Evolutionary conservation across 2,888 invertebrate species (phyloP).

Genomic region (Blomia tropicalis): DNA sequence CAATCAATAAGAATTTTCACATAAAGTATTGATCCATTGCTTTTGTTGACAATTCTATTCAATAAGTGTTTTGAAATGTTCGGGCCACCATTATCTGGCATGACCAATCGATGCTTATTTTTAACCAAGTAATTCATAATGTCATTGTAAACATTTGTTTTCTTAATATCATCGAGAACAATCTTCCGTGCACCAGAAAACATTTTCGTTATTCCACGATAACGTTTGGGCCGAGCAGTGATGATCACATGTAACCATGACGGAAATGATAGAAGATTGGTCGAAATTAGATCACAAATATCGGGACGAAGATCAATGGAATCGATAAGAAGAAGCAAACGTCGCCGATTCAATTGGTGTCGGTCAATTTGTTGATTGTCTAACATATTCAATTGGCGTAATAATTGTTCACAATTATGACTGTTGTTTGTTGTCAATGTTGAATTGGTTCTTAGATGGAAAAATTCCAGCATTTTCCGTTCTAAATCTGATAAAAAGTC

Average conservation of each 20-base stretch:
- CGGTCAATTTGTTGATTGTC: conserved; percentile 47
- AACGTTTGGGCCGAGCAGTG: conserved; percentile 45
- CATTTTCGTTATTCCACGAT: conserved; percentile 57
- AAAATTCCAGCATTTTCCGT: background rate
- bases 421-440: background rate
- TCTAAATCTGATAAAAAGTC: background rate
- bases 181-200: conserved; percentile 65
- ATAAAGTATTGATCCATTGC: conserved; percentile 49
- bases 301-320: conserved; percentile 61
- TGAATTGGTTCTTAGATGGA: background rate
- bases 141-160: conserved; percentile 67
- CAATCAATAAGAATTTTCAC: conserved; percentile 25
- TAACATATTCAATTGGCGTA: background rate
- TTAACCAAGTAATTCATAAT: conserved; percentile 70
- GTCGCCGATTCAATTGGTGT: conserved; percentile 48
- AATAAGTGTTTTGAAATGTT: conserved; percentile 43
- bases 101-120: conserved; percentile 36
- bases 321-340: conserved; percentile 68
- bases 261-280: conserved; percentile 76
- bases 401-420: background rate
- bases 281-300: conserved; percentile 54
- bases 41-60: conserved; percentile 86
- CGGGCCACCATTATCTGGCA: conserved; percentile 36
- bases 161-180: conserved; percentile 68
- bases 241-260: conserved; percentile 71